Evolutionary conservation across 1,140 invertebrate genomes (phyloP).

Genomic region (Antheraea pernyi): DNA sequence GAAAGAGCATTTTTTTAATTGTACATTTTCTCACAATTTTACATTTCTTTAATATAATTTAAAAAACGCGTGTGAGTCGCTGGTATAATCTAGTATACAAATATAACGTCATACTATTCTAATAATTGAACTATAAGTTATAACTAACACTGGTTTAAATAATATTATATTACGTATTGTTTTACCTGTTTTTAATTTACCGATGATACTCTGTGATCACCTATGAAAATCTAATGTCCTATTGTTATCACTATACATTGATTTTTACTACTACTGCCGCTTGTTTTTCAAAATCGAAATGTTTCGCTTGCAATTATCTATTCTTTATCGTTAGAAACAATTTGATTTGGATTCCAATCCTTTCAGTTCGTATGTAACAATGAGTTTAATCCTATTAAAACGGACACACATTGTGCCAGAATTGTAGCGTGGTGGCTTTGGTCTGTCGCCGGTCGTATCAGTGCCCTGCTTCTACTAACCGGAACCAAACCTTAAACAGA

Average conservation of each 20-base stretch:
- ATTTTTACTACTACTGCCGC: neutral
- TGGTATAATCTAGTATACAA: too few relatives aligned
- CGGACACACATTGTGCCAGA: constrained; percentile 75
- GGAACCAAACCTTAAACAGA: constrained; percentile 76
- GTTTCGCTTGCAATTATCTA: constrained; percentile 4
- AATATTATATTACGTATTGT: neutral
- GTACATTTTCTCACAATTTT: too few relatives aligned
- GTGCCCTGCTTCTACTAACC: constrained; percentile 56
- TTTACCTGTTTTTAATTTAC: neutral
- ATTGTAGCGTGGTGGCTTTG: constrained; percentile 74
- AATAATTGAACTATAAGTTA: too few relatives aligned
- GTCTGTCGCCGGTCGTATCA: constrained; percentile 73
- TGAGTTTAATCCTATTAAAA: constrained; percentile 77
- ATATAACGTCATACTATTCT: too few relatives aligned
- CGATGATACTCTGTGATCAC: neutral
- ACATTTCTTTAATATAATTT: too few relatives aligned
- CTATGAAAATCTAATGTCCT: neutral
- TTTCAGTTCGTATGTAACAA: constrained; percentile 75
- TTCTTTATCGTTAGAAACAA: constrained; percentile 60
- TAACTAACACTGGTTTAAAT: too few relatives aligned
- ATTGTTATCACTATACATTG: neutral
- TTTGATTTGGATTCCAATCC: constrained; percentile 67
- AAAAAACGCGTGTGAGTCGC: too few relatives aligned
- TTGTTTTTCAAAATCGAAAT: constrained; percentile 19
- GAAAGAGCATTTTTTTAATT: too few relatives aligned